phyloP scores from a whole-genome alignment of 2,113 vertebrate genomes.

The Ailurus styani region DNA sequence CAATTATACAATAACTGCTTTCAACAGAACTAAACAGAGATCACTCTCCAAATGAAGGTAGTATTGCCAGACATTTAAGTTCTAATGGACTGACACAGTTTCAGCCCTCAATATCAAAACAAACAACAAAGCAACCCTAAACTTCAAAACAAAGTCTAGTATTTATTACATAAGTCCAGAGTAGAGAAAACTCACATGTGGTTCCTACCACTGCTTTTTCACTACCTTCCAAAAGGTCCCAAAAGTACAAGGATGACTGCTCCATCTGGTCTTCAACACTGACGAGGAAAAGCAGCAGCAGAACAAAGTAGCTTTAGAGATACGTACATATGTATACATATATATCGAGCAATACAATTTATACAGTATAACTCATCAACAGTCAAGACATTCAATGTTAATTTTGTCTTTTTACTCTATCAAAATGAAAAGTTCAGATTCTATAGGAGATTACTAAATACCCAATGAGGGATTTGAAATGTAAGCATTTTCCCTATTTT shows the following conservation, averaged over 20 bases:
- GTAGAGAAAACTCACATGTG: slow-evolving; percentile 88
- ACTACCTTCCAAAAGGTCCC: slow-evolving; percentile 93
- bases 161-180: slow-evolving; percentile 21
- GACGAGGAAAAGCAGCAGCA: slow-evolving; percentile 67
- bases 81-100: slow-evolving; percentile 41
- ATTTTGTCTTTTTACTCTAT: not conserved
- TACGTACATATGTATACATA: not conserved
- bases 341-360: not conserved
- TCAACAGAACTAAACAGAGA: not conserved
- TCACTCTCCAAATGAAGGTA: not conserved
- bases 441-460: not conserved
- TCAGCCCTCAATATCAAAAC: not conserved
- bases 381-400: not conserved
- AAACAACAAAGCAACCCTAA: not conserved
- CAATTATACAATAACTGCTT: not conserved
- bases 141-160: slow-evolving; percentile 20
- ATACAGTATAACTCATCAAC: not conserved
- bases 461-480: not conserved
- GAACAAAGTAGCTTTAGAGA: slow-evolving; percentile 56
- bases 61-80: not conserved
- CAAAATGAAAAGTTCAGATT: slow-evolving; percentile 18
- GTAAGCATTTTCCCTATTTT: slow-evolving; percentile 8
- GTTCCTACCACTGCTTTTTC: slow-evolving; percentile 93
- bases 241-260: slow-evolving; percentile 86
- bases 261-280: slow-evolving; percentile 95